Evolutionary conservation across 2,113 vertebrate species (phyloP).

Genomic region (Scatophagus argus): DNA sequence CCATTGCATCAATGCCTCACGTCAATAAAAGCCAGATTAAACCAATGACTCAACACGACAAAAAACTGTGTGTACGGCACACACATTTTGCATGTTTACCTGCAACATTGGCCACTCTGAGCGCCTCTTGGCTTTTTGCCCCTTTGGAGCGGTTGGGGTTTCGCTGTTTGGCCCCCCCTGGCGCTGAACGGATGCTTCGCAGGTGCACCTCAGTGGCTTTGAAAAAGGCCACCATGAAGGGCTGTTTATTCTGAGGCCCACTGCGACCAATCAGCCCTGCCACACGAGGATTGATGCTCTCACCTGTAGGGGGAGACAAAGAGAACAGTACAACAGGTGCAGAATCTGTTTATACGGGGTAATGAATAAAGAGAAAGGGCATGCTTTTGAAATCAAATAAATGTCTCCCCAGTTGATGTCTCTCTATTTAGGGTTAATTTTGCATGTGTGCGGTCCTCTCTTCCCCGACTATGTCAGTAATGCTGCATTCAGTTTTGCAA

Average conservation of each 20-base stretch:
- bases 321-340: slow-evolving; percentile 46
- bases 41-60: not conserved
- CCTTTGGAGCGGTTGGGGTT: slow-evolving; percentile 92
- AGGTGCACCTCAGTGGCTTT: slow-evolving; percentile 97
- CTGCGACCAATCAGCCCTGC: slow-evolving; percentile 92
- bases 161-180: slow-evolving; percentile 87
- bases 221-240: slow-evolving; percentile 98
- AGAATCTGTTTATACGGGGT: not conserved
- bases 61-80: slow-evolving; percentile 5
- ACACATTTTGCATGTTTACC: slow-evolving; percentile 78
- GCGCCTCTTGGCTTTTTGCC: slow-evolving; percentile 92
- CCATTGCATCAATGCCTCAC: slow-evolving; percentile 44
- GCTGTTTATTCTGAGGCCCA: slow-evolving; percentile 97
- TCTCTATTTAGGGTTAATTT: slow-evolving; percentile 12
- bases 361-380: not conserved
- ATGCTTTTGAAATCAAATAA: slow-evolving; percentile 23
- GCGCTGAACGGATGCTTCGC: slow-evolving; percentile 91
- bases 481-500: slow-evolving; percentile 28
- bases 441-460: slow-evolving; percentile 7
- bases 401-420: not conserved
- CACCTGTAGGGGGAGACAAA: slow-evolving; percentile 85
- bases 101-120: slow-evolving; percentile 91
- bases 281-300: slow-evolving; percentile 93
- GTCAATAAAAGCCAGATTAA: slow-evolving; percentile 9
- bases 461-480: not conserved